Evolutionary conservation across 2,113 vertebrate genomes (phyloP), one percentile per base, ranked within the genome.

Genomic region (Grammomys surdaster): DNA sequence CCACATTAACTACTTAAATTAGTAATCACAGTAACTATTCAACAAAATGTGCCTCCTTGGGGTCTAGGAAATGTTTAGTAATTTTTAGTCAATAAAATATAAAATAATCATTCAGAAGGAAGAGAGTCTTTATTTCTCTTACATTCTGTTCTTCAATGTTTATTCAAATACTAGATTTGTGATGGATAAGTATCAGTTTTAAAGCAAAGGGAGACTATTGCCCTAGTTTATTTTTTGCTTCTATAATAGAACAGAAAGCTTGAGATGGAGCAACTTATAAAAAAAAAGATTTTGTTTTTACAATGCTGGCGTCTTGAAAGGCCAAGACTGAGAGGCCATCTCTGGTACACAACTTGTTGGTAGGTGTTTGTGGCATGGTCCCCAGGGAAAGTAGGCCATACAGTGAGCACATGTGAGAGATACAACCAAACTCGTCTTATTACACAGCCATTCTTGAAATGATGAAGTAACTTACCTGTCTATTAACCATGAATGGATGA

Each of bases 1-100:
- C 31, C 92, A 81, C 92, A 88, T 91, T 96, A 93, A 93, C 65
- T 60, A 85, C 90, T 94, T 89, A 46, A 90, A 80, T 93, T 95
- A 95, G 4, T 26, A 84, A n/a, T 90, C 3, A 85, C 26, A 43
- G 67, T 6, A 91, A 81, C 17, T 26, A 16, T 70, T 1, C 11
- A 17, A 1, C 13, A 86, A 95, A 94, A 93, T 73, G 72, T 87
- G 72, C 20, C 77, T 82, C 26, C 78, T 75, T 43, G 16, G 26
- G 33, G 43, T 90, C 75, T 87, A 89, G 12, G 48, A 96, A 93
- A 63, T 54, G 22, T 48, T 93, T n/a, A 43, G 10, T n/a, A 75
- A 85, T 93, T 88, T 81, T 81, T 91, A 85, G 43, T 43, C 76
- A 97, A n/a, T 69, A 90, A 94, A 88, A 76, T 56, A 89, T 40